Percentiles rank a stretch among this genome's conserved stretches.
Conservation (phyloP, 2,113 vertebrate genomes). For the Antennarius striatus region DNA sequence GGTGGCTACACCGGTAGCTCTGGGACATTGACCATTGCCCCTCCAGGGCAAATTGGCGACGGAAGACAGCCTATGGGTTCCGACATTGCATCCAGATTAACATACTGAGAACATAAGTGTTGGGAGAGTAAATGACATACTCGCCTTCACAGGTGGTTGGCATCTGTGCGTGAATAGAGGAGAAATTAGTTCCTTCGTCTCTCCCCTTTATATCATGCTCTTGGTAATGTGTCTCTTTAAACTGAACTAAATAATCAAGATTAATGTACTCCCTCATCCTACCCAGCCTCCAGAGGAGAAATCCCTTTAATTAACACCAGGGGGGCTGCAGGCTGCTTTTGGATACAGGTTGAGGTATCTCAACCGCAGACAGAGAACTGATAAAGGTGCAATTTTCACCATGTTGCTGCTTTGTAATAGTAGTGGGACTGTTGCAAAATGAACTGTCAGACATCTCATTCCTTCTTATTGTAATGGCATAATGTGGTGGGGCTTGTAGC, state of each 20-base stretch:
- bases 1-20: too few species aligned
- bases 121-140: not conserved
- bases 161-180: conserved; percentile 39
- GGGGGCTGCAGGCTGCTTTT: conserved; percentile 62
- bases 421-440: conserved; percentile 36
- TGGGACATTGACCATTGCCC: too few species aligned
- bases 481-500: conserved; percentile 39
- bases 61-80: too few species aligned
- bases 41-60: too few species aligned
- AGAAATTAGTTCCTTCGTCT: conserved; percentile 30
- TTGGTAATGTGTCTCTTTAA: conserved; percentile 73
- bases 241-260: conserved; percentile 79
- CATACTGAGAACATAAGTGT: too few species aligned
- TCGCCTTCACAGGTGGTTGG: conserved; percentile 65
- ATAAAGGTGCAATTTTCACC: conserved; percentile 42
- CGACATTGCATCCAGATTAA: too few species aligned
- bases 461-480: conserved; percentile 52
- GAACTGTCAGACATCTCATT: conserved; percentile 51
- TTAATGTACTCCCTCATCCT: conserved; percentile 78
- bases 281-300: conserved; percentile 51
- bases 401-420: conserved; percentile 42
- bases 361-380: conserved; percentile 50
- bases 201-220: conserved; percentile 35
- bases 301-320: conserved; percentile 79
- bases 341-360: conserved; percentile 34